These are phyloP conservation scores for Slavum lentiscoides DNA, from an alignment of 2,888 invertebrate species.

Conservation along the genomic window DNA sequence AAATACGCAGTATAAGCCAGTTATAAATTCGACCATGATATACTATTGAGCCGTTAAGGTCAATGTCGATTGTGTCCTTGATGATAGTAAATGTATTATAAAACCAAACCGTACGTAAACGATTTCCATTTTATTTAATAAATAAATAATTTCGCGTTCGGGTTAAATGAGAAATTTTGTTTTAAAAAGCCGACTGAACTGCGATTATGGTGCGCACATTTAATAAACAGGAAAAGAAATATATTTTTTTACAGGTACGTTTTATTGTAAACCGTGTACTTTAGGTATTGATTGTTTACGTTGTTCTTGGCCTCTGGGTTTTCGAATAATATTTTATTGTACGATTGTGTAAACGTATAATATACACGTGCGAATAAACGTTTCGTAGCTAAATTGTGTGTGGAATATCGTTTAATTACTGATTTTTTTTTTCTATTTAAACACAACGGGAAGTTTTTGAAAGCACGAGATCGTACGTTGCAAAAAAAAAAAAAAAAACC, in stretches of 20 bases:
- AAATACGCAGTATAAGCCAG: constrained; percentile 10
- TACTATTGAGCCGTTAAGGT: constrained; percentile 46
- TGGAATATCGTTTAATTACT: too few relatives aligned
- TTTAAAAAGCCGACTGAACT: not conserved
- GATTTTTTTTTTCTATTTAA: too few relatives aligned
- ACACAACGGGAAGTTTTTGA: too few relatives aligned
- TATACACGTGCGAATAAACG: not conserved
- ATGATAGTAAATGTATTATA: constrained; percentile 30
- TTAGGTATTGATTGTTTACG: not conserved
- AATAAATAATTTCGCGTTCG: not conserved
- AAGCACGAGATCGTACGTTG: too few relatives aligned
- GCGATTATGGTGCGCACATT: not conserved
- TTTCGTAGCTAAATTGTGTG: too few relatives aligned
- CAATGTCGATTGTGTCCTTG: constrained; percentile 49
- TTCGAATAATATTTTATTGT: not conserved
- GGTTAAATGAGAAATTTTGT: not conserved
- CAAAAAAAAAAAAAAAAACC: too few relatives aligned
- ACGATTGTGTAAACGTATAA: not conserved
- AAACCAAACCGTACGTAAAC: constrained; percentile 5
- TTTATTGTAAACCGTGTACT: not conserved
- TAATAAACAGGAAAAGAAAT: not conserved
- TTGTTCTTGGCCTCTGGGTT: not conserved
- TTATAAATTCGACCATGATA: constrained; percentile 49
- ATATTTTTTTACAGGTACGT: not conserved
- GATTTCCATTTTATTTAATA: constrained; percentile 10